Percentiles rank a stretch among this genome's conserved stretches.
Conservation (phyloP, 2,888 invertebrate species). For the Cephus spinipes region DNA sequence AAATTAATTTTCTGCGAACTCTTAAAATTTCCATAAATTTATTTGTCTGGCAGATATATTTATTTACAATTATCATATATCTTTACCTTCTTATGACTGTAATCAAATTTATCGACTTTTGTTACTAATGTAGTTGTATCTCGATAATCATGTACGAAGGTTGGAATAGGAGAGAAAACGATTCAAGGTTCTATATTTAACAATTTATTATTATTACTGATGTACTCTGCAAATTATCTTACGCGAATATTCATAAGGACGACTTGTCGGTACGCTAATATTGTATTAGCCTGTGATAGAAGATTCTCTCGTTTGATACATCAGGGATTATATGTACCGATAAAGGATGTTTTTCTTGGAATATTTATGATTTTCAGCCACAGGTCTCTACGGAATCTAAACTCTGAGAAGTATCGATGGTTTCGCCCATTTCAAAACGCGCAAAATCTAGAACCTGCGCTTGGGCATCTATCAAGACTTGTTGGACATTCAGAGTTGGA, state of each 20-base stretch:
- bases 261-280: not conserved
- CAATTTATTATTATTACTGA: not conserved
- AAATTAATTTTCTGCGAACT: not conserved
- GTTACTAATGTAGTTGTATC: not conserved
- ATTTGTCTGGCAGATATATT: not conserved
- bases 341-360: not conserved
- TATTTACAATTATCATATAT: not conserved
- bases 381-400: conserved; percentile 74
- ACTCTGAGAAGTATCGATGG: conserved; percentile 60
- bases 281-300: not conserved
- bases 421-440: conserved; percentile 90
- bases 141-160: not conserved
- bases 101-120: not conserved
- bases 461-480: conserved; percentile 76
- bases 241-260: not conserved
- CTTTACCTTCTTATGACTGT: not conserved
- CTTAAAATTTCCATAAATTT: not conserved
- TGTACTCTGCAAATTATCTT: not conserved
- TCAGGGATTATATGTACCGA: not conserved
- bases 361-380: conserved; percentile 66
- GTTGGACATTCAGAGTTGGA: conserved; percentile 78
- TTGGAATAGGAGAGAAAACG: not conserved
- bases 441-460: conserved; percentile 82
- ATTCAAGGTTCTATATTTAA: not conserved
- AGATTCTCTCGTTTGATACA: not conserved